phyloP scores from a whole-genome alignment of 2,888 invertebrate species.

The Gastracanthus pulcherrimus region DNA sequence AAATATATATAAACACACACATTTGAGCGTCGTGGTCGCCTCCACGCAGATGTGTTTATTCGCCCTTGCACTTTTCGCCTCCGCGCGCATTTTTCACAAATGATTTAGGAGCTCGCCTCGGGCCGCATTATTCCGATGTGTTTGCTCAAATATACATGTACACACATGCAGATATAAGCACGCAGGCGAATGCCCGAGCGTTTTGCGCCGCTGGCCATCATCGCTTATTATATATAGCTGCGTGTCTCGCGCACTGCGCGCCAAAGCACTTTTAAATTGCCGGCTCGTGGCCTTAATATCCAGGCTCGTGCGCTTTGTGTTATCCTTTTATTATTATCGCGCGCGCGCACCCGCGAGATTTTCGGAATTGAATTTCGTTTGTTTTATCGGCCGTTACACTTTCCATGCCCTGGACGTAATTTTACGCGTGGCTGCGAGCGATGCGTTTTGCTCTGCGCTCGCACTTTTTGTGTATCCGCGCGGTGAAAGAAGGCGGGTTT shows the following conservation, averaged over 20 bases:
- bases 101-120: conserved; percentile 58
- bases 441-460: neutral
- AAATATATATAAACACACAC: neutral
- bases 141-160: neutral
- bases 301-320: neutral
- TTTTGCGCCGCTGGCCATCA: neutral
- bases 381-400: conserved; percentile 28
- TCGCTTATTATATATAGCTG: too few species aligned
- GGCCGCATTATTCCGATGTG: conserved; percentile 11
- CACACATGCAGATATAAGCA: too few species aligned
- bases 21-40: neutral
- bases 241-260: neutral
- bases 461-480: neutral
- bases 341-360: too few species aligned
- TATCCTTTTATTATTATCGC: conserved; percentile 23
- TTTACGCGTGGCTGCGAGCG: conserved; percentile 23
- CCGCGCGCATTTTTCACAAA: conserved; percentile 56
- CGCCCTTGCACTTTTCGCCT: conserved; percentile 28
- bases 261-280: conserved; percentile 14
- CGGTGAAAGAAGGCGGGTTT: conserved; percentile 6
- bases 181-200: neutral
- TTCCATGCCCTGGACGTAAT: conserved; percentile 16
- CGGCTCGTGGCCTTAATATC: neutral
- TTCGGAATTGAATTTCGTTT: conserved; percentile 34
- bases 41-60: conserved; percentile 21